Conservation (phyloP, 1,140 invertebrate species). For the Hylaeus anthracinus region DNA sequence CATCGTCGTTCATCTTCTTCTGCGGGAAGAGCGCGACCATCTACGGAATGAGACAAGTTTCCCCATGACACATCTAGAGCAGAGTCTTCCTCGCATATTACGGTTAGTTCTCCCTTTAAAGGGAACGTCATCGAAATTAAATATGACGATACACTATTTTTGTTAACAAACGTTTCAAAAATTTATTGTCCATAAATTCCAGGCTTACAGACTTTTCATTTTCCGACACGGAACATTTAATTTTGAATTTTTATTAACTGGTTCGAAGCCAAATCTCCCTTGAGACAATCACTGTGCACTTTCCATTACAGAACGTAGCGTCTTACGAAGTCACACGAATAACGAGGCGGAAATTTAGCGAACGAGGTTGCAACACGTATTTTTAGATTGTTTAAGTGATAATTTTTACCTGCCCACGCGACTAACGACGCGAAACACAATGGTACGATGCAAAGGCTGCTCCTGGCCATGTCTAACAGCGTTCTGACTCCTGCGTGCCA, state of each 20-base stretch:
- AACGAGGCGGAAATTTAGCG: not conserved
- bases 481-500: slow-evolving; percentile 67
- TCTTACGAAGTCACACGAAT: not conserved
- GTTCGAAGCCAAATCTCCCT: no score
- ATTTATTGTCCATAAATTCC: no score
- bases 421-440: slow-evolving; percentile 46
- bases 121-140: not conserved
- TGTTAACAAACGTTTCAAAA: not conserved
- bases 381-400: not conserved
- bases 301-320: not conserved
- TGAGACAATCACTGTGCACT: slow-evolving; percentile 20
- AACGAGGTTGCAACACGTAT: not conserved
- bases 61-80: not conserved
- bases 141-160: not conserved
- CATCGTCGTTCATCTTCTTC: slow-evolving; percentile 63
- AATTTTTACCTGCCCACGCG: slow-evolving; percentile 66
- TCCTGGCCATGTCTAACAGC: slow-evolving; percentile 71
- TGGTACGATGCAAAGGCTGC: slow-evolving; percentile 51
- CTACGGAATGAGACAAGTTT: slow-evolving; percentile 51
- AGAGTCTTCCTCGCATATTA: not conserved
- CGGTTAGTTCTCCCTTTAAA: not conserved
- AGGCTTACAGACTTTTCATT: not conserved
- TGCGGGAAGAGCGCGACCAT: slow-evolving; percentile 54
- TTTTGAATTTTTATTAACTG: no score
- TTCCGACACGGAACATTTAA: no score